Percentiles rank a stretch among this genome's conserved stretches.
These are phyloP conservation scores for Onychorhynchus coronatus DNA, from an alignment of 2,113 vertebrate genomes.

Conservation along the genomic window DNA sequence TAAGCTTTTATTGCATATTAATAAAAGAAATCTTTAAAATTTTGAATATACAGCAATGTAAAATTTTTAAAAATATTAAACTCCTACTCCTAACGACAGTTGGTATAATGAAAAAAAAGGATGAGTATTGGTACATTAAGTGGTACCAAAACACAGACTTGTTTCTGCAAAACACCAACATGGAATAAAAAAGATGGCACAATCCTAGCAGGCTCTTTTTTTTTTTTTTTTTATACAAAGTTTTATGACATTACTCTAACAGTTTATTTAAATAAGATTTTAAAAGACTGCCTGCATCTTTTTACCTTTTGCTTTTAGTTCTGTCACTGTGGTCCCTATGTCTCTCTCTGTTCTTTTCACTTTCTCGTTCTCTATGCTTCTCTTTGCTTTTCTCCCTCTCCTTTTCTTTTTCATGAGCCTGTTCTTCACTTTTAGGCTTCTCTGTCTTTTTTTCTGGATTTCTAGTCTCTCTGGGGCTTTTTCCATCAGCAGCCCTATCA, in stretches of 20 bases:
- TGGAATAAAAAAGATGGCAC: slow-evolving; percentile 75
- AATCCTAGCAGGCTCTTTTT: slow-evolving; percentile 66
- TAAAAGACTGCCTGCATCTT: slow-evolving; percentile 58
- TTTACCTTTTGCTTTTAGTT: slow-evolving; percentile 82
- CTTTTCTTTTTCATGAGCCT: slow-evolving; percentile 78
- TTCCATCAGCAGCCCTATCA: slow-evolving; percentile 72
- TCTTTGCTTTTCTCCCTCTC: slow-evolving; percentile 78
- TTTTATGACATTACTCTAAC: slow-evolving; percentile 43
- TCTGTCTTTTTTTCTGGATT: slow-evolving; percentile 82
- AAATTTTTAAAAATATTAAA: slow-evolving; percentile 77
- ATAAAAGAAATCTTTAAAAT: slow-evolving; percentile 76
- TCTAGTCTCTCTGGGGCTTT: slow-evolving; percentile 71
- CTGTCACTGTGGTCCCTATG: slow-evolving; percentile 85
- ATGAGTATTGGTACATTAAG: slow-evolving; percentile 57
- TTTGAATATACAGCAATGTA: slow-evolving; percentile 79
- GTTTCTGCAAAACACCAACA: slow-evolving; percentile 73
- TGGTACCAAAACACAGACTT: slow-evolving; percentile 66
- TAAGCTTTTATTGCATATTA: slow-evolving; percentile 82
- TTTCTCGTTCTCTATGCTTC: slow-evolving; percentile 69
- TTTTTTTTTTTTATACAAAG: slow-evolving; percentile 31
- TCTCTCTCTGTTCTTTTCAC: slow-evolving; percentile 81
- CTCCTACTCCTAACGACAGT: slow-evolving; percentile 69
- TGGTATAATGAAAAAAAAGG: slow-evolving; percentile 68
- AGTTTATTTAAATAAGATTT: slow-evolving; percentile 61
- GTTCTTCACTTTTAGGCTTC: slow-evolving; percentile 82